These are phyloP conservation scores for Tachyglossus aculeatus DNA, from an alignment of 2,797 vertebrate genomes.

Conservation along the genomic window DNA sequence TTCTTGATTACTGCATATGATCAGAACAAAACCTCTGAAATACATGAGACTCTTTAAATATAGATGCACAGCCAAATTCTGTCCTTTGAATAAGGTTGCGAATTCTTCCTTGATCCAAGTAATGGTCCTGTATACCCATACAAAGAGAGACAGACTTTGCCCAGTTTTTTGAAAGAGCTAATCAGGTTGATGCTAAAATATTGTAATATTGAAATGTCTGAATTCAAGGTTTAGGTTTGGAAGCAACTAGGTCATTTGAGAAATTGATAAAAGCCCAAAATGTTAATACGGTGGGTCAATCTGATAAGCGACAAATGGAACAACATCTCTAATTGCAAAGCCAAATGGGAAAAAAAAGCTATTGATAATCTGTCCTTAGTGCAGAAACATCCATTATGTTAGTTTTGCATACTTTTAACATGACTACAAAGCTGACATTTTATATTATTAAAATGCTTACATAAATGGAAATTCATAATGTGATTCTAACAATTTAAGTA, in stretches of 20 bases:
- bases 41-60: not conserved
- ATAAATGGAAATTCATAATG: not conserved
- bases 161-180: not conserved
- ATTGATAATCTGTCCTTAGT: not conserved
- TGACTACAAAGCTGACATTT: not conserved
- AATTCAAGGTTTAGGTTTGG: not conserved
- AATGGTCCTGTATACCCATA: not conserved
- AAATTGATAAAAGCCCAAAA: not conserved
- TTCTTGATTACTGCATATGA: not conserved
- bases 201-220: not conserved
- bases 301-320: not conserved
- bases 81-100: not conserved
- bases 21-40: not conserved
- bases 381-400: not conserved
- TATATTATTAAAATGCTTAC: not conserved
- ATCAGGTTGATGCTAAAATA: not conserved
- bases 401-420: not conserved
- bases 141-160: not conserved
- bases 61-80: not conserved
- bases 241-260: too few species aligned
- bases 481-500: not conserved
- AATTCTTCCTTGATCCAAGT: not conserved
- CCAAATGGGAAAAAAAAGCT: not conserved
- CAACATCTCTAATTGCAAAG: not conserved
- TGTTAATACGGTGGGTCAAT: not conserved